Percentiles rank a stretch among this genome's conserved stretches.
These are phyloP conservation scores for Raphicerus campestris DNA, from an alignment of 2,113 vertebrate species.

Conservation along the genomic window DNA sequence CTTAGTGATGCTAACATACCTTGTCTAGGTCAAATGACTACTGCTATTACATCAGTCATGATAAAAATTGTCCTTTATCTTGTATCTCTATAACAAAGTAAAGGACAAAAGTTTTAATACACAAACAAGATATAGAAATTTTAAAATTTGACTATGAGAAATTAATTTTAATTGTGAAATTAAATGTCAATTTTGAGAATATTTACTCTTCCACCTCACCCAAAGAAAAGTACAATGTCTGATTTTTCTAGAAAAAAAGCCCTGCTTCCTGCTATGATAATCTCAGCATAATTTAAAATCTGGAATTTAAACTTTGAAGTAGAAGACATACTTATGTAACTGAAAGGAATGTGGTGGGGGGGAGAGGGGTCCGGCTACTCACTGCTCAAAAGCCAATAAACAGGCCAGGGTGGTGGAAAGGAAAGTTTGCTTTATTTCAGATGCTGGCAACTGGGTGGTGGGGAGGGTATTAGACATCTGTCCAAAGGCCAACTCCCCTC, in stretches of 20 bases:
- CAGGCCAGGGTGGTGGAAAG: not conserved
- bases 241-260: not conserved
- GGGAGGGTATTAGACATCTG: not conserved
- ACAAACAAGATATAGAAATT: not conserved
- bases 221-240: not conserved
- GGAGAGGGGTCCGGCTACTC: rapidly evolving
- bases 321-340: not conserved
- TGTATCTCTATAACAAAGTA: not conserved
- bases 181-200: not conserved
- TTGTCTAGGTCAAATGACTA: not conserved
- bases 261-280: not conserved
- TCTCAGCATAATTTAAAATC: not conserved
- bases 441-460: not conserved
- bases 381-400: not conserved
- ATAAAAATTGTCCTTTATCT: not conserved
- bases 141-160: conserved; percentile 4
- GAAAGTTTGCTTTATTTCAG: not conserved
- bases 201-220: not conserved
- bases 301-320: not conserved
- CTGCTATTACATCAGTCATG: not conserved
- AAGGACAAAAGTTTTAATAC: not conserved
- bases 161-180: not conserved
- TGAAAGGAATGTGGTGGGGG: not conserved
- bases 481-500: not conserved
- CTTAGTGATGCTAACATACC: not conserved